These are phyloP conservation scores for Brachionus plicatilis DNA, from an alignment of 1,140 invertebrate genomes.

Conservation along the genomic window DNA sequence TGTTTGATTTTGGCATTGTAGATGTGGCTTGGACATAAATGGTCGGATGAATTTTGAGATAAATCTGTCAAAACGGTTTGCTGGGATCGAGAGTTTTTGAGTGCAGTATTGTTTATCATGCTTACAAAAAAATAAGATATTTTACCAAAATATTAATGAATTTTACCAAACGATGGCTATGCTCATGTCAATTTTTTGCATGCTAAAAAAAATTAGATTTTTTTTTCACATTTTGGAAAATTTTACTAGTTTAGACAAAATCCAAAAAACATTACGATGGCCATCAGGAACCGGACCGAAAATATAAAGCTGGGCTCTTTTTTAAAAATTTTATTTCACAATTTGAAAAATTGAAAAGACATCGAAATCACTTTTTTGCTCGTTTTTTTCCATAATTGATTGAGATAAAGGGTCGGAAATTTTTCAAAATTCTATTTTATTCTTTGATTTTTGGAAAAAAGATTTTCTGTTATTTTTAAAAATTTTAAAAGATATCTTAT, in stretches of 20 bases:
- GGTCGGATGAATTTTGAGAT: neutral
- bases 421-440: neutral
- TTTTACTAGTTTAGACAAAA: constrained; percentile 13
- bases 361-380: neutral
- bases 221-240: neutral
- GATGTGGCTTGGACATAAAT: neutral
- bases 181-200: constrained; percentile 36
- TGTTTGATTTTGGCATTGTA: neutral
- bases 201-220: neutral
- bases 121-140: neutral
- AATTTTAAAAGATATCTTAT: neutral
- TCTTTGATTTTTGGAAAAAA: no score
- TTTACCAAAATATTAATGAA: neutral
- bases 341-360: neutral
- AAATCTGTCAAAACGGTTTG: neutral
- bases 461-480: no score
- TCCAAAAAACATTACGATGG: neutral
- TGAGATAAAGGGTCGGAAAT: neutral
- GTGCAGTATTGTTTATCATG: constrained; percentile 12
- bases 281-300: neutral
- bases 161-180: constrained; percentile 20
- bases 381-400: neutral
- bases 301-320: constrained; percentile 8
- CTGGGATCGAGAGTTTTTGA: neutral
- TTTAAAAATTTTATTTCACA: neutral